Evolutionary conservation across 1,140 invertebrate genomes (phyloP).

Genomic region (Anthonomus grandis): DNA sequence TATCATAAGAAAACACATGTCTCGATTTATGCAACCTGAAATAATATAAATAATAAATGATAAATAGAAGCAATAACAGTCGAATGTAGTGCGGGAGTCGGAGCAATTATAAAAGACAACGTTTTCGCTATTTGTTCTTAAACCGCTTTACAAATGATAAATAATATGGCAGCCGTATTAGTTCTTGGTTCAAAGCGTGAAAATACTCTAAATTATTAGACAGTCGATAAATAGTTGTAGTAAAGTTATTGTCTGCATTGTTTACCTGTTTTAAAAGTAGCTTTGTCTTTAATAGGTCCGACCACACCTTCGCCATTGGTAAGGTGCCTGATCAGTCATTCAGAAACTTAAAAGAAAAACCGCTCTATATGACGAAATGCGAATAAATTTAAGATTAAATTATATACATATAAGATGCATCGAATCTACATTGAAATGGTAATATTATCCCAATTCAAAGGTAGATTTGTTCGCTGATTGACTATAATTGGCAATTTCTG

Average conservation of each 20-base stretch:
- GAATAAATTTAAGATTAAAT: too few relatives aligned
- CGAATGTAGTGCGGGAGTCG: slow-evolving; percentile 14
- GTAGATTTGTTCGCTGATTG: too few relatives aligned
- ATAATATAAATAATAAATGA: slow-evolving; percentile 20
- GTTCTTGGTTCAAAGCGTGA: slow-evolving; percentile 13
- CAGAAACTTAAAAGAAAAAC: too few relatives aligned
- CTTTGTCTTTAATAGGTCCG: slow-evolving; percentile 13
- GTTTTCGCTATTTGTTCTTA: slow-evolving; percentile 18
- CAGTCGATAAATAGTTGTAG: slow-evolving; percentile 10
- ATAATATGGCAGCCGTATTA: slow-evolving; percentile 13
- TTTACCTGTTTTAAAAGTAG: slow-evolving; percentile 8
- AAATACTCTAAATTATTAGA: slow-evolving; percentile 16
- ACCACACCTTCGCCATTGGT: neutral
- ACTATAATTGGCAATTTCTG: too few relatives aligned
- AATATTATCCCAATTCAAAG: too few relatives aligned
- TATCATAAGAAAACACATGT: too few relatives aligned
- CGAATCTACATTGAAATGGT: too few relatives aligned
- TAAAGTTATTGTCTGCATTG: slow-evolving; percentile 15
- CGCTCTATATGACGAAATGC: too few relatives aligned
- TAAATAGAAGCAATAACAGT: slow-evolving; percentile 14
- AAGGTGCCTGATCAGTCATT: slow-evolving; percentile 2
- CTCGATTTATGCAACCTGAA: neutral
- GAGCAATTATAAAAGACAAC: slow-evolving; percentile 13
- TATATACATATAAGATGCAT: too few relatives aligned
- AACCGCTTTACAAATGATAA: too few relatives aligned